phyloP scores from a whole-genome alignment of 1,140 invertebrate genomes.

The Homalodisca vitripennis region DNA sequence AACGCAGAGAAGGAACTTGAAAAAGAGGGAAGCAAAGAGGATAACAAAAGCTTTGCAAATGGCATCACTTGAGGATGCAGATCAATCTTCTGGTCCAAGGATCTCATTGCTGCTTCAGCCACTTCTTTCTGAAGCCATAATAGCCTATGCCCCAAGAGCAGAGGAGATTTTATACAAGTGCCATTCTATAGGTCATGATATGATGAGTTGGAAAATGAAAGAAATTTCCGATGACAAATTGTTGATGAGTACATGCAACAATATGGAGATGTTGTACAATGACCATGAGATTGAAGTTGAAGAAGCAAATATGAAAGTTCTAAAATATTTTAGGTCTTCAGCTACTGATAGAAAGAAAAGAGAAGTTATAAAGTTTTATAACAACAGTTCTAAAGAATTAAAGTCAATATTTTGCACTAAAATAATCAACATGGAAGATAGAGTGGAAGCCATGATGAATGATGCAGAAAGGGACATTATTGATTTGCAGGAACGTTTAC shows the following conservation, averaged over 20 bases:
- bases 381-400: background rate
- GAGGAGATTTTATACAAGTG: constrained; percentile 11
- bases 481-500: background rate
- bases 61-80: background rate
- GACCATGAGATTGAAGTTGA: background rate
- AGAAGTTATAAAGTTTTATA: no score
- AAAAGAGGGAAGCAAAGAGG: constrained; percentile 2
- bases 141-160: background rate
- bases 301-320: background rate
- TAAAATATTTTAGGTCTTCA: background rate
- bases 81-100: background rate
- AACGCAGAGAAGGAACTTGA: constrained; percentile 23
- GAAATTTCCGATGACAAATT: background rate
- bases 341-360: no score
- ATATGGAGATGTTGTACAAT: background rate
- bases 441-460: constrained; percentile 8
- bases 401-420: constrained; percentile 4
- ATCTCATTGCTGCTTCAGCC: background rate
- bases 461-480: background rate
- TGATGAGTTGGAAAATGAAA: background rate
- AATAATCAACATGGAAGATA: constrained; percentile 4
- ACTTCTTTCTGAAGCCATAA: background rate
- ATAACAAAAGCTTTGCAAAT: constrained; percentile 12
- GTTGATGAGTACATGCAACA: background rate
- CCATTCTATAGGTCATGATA: constrained; percentile 26